Percentiles rank a stretch among this genome's conserved stretches.
phyloP scores from a whole-genome alignment of 2,888 invertebrate genomes.

The Andrena haemorrhoa region DNA sequence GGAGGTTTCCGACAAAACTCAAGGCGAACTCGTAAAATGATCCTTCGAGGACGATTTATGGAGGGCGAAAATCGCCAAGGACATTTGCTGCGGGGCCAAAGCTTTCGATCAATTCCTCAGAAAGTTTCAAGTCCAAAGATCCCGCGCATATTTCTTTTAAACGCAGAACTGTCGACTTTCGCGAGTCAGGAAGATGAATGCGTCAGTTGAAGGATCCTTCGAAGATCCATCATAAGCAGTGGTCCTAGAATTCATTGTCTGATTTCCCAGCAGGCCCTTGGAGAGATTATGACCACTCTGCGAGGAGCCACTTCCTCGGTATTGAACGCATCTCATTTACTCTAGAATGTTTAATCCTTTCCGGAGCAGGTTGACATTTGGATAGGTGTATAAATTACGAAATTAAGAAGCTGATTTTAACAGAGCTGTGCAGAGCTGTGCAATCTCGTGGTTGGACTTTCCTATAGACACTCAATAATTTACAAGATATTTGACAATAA shows the following conservation, averaged over 20 bases:
- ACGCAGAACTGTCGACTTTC: background rate
- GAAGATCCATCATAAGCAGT: slow-evolving; percentile 36
- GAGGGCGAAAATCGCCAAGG: slow-evolving; percentile 7
- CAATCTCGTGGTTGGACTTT: no score
- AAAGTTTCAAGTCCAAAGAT: slow-evolving; percentile 12
- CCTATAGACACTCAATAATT: no score
- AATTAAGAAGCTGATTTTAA: no score
- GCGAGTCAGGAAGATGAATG: slow-evolving; percentile 30
- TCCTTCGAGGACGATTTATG: slow-evolving; percentile 26
- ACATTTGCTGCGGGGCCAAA: background rate
- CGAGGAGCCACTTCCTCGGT: background rate
- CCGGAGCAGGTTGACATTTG: no score
- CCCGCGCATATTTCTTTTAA: slow-evolving; percentile 25
- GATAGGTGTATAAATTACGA: no score
- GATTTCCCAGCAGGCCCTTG: slow-evolving; percentile 52
- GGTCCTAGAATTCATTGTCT: slow-evolving; percentile 45
- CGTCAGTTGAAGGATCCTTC: slow-evolving; percentile 14
- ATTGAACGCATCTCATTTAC: no score
- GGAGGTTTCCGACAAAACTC: slow-evolving; percentile 11
- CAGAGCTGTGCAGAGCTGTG: no score
- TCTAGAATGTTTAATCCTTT: no score
- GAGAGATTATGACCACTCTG: slow-evolving; percentile 22
- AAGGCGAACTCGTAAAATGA: background rate
- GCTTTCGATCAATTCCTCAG: slow-evolving; percentile 15
- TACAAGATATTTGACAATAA: no score